Conservation (phyloP, 2,113 vertebrate species). For the Delphinapterus leucas region DNA sequence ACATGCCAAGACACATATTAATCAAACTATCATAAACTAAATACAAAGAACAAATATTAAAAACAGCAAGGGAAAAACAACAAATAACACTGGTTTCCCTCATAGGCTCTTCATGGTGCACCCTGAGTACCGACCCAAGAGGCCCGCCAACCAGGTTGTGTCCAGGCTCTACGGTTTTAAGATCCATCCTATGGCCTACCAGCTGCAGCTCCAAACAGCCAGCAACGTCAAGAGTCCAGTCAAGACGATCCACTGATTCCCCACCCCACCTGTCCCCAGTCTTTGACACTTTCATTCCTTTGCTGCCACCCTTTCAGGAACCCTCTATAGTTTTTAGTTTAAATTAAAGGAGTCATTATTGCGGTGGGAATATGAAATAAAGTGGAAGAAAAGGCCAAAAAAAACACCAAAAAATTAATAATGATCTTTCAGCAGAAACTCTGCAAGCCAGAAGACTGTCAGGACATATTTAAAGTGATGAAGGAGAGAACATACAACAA, state of each 20-base stretch:
- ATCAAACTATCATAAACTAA: too few relatives aligned
- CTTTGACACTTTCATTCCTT: constrained; percentile 47
- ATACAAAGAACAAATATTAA: too few relatives aligned
- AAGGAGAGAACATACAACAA: too few relatives aligned
- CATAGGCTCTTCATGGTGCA: constrained; percentile 99
- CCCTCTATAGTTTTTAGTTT: constrained; percentile 77
- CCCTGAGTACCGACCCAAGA: constrained; percentile 94
- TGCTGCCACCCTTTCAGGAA: constrained; percentile 55
- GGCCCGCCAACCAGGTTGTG: constrained; percentile 97
- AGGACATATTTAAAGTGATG: too few relatives aligned
- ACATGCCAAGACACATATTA: too few relatives aligned
- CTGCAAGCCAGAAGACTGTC: too few relatives aligned
- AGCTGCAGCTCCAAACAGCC: constrained; percentile 95
- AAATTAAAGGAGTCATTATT: constrained; percentile 76
- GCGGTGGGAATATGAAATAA: constrained; percentile 78
- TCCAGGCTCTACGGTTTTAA: constrained; percentile 97
- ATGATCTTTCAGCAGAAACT: too few relatives aligned
- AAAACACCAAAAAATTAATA: too few relatives aligned
- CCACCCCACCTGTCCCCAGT: neutral
- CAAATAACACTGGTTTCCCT: constrained; percentile 88
- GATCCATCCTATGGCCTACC: constrained; percentile 97
- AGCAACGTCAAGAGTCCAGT: constrained; percentile 98
- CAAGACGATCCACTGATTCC: constrained; percentile 91
- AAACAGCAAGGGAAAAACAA: too few relatives aligned
- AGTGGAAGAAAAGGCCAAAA: constrained; percentile 72